Evolutionary conservation across 2,888 invertebrate genomes (phyloP), one percentile per base, ranked within the genome.

Genomic region (Danaus chrysippus): DNA sequence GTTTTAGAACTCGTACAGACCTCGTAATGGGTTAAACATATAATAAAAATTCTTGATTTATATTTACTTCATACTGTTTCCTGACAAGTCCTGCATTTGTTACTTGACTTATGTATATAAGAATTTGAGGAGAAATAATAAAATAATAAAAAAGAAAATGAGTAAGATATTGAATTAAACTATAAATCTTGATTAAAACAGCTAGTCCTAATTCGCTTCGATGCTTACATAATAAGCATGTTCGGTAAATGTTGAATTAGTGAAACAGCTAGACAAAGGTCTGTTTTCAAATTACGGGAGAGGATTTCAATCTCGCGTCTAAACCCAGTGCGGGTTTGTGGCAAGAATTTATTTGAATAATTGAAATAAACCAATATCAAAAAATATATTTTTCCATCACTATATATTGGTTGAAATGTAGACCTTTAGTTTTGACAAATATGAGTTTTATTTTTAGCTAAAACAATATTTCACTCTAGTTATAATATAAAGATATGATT

Each of bases 261-360:
- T 10, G 17, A 17, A n/a, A 10, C 9, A 17, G 11, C 49, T 49
- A 17, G 49, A n/a, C 49, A 49, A 49, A 15, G 15, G 8, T 10
- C 15, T 49, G 17, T 49, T 49, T 49, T 49, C 49, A 10, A 49
- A 49, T 49, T 49, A 49, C 49, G 17, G 49, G 9, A 17, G 17
- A 49, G 49, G 49, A 17, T 49, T 49, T n/a, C 49, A 49, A 49
- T 49, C 17, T 17, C 17, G 17, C 10, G 15, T 34, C 23, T 17
- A 15, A 15, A 9, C 11, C 49, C 9, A 17, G n/a, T n/a, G 15
- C 49, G 11, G 9, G 49, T 49, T 17, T 49, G 49, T 49, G 17
- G 17, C 1, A 17, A 11, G 49, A 49, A 49, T 17, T 17, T 49
- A 17, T 49, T 17, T 49, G 15, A 17, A 49, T 49, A 49, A 49